These are phyloP conservation scores for Dasypolia templi DNA, from an alignment of 2,888 invertebrate genomes.

Conservation along the genomic window DNA sequence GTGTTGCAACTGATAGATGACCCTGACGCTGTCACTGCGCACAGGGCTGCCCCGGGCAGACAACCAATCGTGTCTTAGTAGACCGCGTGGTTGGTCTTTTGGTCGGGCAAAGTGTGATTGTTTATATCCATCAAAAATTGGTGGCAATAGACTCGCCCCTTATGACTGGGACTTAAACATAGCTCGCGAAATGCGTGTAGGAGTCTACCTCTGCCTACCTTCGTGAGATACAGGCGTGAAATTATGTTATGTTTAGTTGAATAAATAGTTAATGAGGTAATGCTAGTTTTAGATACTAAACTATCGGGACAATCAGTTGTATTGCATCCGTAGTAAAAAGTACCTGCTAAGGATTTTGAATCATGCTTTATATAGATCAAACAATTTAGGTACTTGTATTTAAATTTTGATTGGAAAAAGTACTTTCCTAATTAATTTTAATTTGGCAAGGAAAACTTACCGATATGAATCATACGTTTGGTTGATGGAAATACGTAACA, in stretches of 20 bases:
- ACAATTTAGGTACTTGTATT: not conserved
- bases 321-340: too few relatives aligned
- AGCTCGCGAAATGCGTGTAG: not conserved
- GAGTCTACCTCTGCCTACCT: not conserved
- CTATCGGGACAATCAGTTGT: too few relatives aligned
- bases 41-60: slow-evolving; percentile 32
- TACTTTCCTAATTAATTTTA: not conserved
- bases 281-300: not conserved
- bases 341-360: not conserved
- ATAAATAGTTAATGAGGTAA: not conserved
- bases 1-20: slow-evolving; percentile 65
- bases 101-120: not conserved
- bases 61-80: not conserved
- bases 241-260: not conserved
- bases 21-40: slow-evolving; percentile 44
- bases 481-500: not conserved
- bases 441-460: not conserved
- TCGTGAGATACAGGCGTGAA: not conserved
- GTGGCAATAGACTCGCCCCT: too few relatives aligned
- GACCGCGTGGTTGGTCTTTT: not conserved
- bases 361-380: too few relatives aligned
- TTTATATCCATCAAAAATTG: too few relatives aligned
- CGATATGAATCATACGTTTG: not conserved
- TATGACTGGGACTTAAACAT: not conserved
- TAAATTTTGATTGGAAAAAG: not conserved